Evolutionary conservation across 2,797 vertebrate genomes (phyloP), one percentile per base, ranked within the genome.

Genomic region (Perodicticus potto): DNA sequence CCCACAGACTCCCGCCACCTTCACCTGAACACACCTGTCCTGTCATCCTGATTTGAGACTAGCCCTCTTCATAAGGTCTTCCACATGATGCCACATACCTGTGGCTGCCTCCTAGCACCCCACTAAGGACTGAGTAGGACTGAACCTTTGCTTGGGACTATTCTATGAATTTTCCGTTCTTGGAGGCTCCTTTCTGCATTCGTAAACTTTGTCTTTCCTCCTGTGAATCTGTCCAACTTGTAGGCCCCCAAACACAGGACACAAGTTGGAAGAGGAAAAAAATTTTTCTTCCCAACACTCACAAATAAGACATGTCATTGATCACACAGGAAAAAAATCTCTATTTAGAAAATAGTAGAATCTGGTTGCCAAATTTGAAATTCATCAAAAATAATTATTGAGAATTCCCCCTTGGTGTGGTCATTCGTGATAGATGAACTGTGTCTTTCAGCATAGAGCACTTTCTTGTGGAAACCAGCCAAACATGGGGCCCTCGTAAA

Each of bases 201-300:
- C 20, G 23, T 37, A 77, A 87, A 81, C 53, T 11, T 84, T 45
- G 45, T 53, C 37, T 93, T 96, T 97, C 34, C 25, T 77, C 27
- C 61, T 70, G 5, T 76, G 78, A 37, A 65, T 82, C 32, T 90
- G 49, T 40, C 43, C 70, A 70, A 80, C 81, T 53, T 89, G 73
- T 67, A 96, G 77, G 14, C 23, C 57, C 17, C 23, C 27, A 43
- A 57, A 34, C 27, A 6, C 27, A 34, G 45, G 25, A 80, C 34
- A 29, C 61, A 61, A 61, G 11, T 7, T 94, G 49, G 45, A 77
- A 92, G 63, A 82, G 29, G 40, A 76, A 45, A 89, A 45, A 25
- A 22, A 22, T 3, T 57, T 89, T 76, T 80, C n/a, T 27, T 37
- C 13, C 20, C 20, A 43, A 37, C 65, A 53, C 19, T 27, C 14